phyloP scores from a whole-genome alignment of 2,888 invertebrate species.

The Brenthis daphne region DNA sequence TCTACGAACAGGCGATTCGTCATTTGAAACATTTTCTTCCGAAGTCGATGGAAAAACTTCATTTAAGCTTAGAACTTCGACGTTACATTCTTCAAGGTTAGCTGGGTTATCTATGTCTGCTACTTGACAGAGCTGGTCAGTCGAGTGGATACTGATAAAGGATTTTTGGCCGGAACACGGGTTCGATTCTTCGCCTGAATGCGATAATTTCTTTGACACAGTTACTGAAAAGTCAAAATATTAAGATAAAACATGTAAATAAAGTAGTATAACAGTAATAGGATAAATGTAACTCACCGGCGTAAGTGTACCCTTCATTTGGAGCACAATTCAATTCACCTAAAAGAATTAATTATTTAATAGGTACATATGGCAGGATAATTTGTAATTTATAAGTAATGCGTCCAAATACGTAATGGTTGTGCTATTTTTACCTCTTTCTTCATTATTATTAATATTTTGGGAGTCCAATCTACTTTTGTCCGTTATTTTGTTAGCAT shows the following conservation, averaged over 20 bases:
- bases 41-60: constrained; percentile 76
- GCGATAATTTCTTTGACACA: constrained; percentile 67
- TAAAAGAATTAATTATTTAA: constrained; percentile 49
- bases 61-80: constrained; percentile 73
- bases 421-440: constrained; percentile 55
- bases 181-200: constrained; percentile 49
- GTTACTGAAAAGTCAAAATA: constrained; percentile 59
- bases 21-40: constrained; percentile 74
- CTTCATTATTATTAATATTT: constrained; percentile 53
- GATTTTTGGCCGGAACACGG: constrained; percentile 67
- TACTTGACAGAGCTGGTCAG: constrained; percentile 72
- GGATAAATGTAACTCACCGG: constrained; percentile 56
- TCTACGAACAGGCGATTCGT: constrained; percentile 58
- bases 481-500: constrained; percentile 69
- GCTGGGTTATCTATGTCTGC: constrained; percentile 54
- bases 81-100: constrained; percentile 69
- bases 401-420: too few relatives aligned
- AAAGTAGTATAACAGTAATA: neutral
- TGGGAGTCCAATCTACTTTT: constrained; percentile 62
- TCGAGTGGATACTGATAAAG: constrained; percentile 77
- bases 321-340: constrained; percentile 59
- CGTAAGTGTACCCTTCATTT: constrained; percentile 64
- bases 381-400: too few relatives aligned
- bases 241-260: neutral
- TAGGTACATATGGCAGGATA: too few relatives aligned